Evolutionary conservation across 2,113 vertebrate genomes (phyloP).

Genomic region (Gorsachius goisagi): DNA sequence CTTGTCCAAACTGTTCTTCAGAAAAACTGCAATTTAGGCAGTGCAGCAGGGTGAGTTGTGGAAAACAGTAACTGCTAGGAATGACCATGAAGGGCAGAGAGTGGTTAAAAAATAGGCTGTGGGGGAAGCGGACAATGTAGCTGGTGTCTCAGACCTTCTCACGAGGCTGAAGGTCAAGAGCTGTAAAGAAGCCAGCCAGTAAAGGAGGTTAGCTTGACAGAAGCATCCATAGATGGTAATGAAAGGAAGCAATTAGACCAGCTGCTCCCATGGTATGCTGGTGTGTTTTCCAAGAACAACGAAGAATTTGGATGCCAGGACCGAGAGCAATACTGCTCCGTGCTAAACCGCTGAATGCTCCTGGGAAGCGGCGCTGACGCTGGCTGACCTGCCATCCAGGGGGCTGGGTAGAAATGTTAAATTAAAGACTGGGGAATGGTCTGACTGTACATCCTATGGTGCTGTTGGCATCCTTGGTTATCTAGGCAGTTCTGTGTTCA

Average conservation of each 20-base stretch:
- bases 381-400: not conserved
- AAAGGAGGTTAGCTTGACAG: conserved; percentile 41
- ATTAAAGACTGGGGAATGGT: not conserved
- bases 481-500: not conserved
- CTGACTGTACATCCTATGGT: not conserved
- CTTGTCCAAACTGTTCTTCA: not conserved
- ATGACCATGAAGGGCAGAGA: not conserved
- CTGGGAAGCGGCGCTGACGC: not conserved
- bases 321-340: not conserved
- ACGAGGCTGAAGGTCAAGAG: conserved; percentile 6
- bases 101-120: not conserved
- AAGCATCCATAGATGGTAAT: conserved; percentile 61
- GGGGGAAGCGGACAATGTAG: not conserved
- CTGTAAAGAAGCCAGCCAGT: conserved; percentile 11
- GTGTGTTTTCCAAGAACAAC: conserved; percentile 44
- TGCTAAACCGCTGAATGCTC: not conserved
- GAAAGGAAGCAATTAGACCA: conserved; percentile 50
- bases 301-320: not conserved
- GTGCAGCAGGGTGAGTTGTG: not conserved
- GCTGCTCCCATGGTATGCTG: not conserved
- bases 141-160: not conserved
- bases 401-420: not conserved
- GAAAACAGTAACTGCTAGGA: not conserved
- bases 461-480: not conserved
- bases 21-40: not conserved